Evolutionary conservation across 1,140 invertebrate genomes (phyloP).

Genomic region (Ylistrum balloti): DNA sequence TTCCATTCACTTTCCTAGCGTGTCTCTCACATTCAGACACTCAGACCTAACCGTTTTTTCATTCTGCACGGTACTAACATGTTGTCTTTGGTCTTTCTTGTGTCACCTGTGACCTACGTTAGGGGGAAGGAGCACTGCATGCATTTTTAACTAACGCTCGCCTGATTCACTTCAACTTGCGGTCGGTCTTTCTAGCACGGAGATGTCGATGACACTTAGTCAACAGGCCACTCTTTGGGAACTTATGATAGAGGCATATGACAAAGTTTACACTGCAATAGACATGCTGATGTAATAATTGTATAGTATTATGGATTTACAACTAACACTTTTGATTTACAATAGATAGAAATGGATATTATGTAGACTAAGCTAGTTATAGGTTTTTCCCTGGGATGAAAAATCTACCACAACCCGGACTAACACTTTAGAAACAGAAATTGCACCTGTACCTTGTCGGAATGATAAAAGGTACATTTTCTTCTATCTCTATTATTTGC

Average conservation of each 20-base stretch:
- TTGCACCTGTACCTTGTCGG: background rate
- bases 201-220: background rate
- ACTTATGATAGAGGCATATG: background rate
- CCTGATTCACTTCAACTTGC: background rate
- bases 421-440: constrained; percentile 12
- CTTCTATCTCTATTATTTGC: background rate
- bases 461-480: background rate
- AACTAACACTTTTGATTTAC: background rate
- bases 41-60: background rate
- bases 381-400: background rate
- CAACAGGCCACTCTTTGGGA: background rate
- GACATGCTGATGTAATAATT: background rate
- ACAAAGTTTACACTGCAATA: background rate
- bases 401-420: background rate
- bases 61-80: constrained; percentile 33
- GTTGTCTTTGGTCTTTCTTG: background rate
- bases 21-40: background rate
- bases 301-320: background rate
- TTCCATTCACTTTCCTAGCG: constrained; percentile 33
- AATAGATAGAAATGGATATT: background rate
- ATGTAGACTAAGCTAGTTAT: background rate
- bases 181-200: constrained; percentile 8
- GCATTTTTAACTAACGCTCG: constrained; percentile 27
- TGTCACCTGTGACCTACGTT: background rate
- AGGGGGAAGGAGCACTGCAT: constrained; percentile 15